These are phyloP conservation scores for Laspeyria flexula DNA, from an alignment of 2,888 invertebrate species.

Conservation along the genomic window DNA sequence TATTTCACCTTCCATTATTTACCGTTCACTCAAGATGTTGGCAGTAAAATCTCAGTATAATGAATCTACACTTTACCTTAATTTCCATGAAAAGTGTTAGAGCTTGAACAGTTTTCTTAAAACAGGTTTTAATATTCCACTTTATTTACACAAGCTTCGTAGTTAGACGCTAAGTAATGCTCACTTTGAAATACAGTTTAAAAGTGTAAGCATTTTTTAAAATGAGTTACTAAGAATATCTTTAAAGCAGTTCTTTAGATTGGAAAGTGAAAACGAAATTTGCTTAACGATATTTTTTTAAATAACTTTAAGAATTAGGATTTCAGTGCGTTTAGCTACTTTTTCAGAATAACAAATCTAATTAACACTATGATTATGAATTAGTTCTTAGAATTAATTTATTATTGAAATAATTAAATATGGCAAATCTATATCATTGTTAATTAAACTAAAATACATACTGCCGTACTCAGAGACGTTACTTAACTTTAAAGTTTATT, in stretches of 20 bases:
- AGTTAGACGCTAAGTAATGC: conserved; percentile 46
- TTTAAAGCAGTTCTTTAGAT: not conserved
- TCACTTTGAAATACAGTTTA: conserved; percentile 44
- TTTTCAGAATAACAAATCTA: too few relatives aligned
- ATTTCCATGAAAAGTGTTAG: conserved; percentile 74
- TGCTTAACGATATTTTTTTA: too few relatives aligned
- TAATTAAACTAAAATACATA: too few relatives aligned
- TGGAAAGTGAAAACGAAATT: not conserved
- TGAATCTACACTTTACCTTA: conserved; percentile 64
- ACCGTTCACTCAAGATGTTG: conserved; percentile 36
- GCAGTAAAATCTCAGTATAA: conserved; percentile 60
- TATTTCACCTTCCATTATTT: conserved; percentile 52
- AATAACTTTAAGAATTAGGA: too few relatives aligned
- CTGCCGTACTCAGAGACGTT: too few relatives aligned
- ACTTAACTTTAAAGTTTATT: too few relatives aligned
- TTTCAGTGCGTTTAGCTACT: too few relatives aligned
- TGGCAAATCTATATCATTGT: too few relatives aligned
- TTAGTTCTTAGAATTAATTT: too few relatives aligned
- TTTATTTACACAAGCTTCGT: conserved; percentile 46
- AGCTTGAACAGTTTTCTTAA: conserved; percentile 63
- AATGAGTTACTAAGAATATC: conserved; percentile 18
- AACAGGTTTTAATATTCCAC: conserved; percentile 69
- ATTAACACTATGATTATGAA: too few relatives aligned
- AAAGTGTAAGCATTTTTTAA: conserved; percentile 35
- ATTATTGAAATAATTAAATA: too few relatives aligned